Percentiles rank a stretch among this genome's conserved stretches.
phyloP scores from a whole-genome alignment of 2,888 invertebrate genomes.

The Alviniconcha strummeri region DNA sequence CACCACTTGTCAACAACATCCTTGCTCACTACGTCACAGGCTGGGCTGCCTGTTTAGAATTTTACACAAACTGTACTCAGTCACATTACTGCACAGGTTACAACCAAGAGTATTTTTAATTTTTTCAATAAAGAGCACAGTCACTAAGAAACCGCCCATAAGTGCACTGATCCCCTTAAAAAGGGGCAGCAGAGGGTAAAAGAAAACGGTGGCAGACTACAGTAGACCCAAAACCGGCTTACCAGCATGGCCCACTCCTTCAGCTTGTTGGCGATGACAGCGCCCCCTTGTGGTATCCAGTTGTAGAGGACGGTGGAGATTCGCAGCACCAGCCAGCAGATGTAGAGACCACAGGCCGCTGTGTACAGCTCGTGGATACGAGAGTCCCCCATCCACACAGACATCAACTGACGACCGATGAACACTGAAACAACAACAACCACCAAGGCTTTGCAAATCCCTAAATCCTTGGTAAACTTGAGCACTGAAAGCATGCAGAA shows the following conservation, averaged over 20 bases:
- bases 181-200: too few species aligned
- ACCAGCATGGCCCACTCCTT: slow-evolving; percentile 73
- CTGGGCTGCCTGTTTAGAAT: too few species aligned
- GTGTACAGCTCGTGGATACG: slow-evolving; percentile 95
- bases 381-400: slow-evolving; percentile 84
- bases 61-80: too few species aligned
- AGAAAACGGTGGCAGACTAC: too few species aligned
- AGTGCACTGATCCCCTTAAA: too few species aligned
- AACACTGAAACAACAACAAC: slow-evolving; percentile 78
- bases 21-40: too few species aligned
- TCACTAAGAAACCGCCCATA: too few species aligned
- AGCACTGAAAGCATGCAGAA: background rate
- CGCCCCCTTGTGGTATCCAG: slow-evolving; percentile 92
- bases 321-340: slow-evolving; percentile 94
- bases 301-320: slow-evolving; percentile 87
- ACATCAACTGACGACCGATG: slow-evolving; percentile 91
- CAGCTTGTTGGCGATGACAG: slow-evolving; percentile 75
- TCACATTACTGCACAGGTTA: too few species aligned
- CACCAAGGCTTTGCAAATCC: background rate
- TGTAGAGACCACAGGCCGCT: slow-evolving; percentile 93
- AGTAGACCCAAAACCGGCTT: slow-evolving; percentile 39
- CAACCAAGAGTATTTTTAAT: too few species aligned
- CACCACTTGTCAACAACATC: too few species aligned
- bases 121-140: too few species aligned
- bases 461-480: too few species aligned